Base-by-base conservation (phyloP, 2,888 invertebrate genomes). In the Harpalus rufipes region DNA sequence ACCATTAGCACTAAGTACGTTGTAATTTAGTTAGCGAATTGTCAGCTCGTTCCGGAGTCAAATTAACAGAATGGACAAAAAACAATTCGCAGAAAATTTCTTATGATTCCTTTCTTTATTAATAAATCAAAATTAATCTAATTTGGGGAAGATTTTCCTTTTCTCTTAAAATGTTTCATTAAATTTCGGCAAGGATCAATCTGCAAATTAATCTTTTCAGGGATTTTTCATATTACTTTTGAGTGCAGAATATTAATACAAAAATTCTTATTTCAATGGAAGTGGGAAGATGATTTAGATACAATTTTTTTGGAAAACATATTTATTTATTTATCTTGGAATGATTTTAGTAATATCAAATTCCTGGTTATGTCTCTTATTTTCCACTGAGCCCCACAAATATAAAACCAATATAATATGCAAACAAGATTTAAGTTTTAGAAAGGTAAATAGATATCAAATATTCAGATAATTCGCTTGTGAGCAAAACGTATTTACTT, bases 1-100 rank as follows among this genome's bases (percentile, higher is more conserved):
- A 8, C 80, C 63, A 80, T 80, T 80, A 80, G 80, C 32, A 61
- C 61, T 80, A 80, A 80, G 80, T 63, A 80, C 80, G 25, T 72
- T 44, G 63, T 63, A 80, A 80, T 80, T 80, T 80, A 61, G 80
- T 80, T 80, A 80, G 59, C 10, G 63, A 61, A 63, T 80, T 80
- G 80, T 80, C 80, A 80, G 16, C 59, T 80, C 10, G 61, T 80
- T 63, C 61, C 39, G 61, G 41, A 80, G 14, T 80, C 6, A 39
- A 80, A 80, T 80, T 61, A 79, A 16, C 41, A 16, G 61, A 58
- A 58, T 12, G 10, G 61, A 63, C 41, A 18, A 25, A 14, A 72
- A 72, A 72, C 8, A 8, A 65, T 72, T 72, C 44, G 21, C 16
- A 72, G 44, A 3, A 44, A 41, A 39, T 44, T 72, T 16, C 72